Evolutionary conservation across 2,113 vertebrate genomes (phyloP).

Genomic region (Pedionomus torquatus): DNA sequence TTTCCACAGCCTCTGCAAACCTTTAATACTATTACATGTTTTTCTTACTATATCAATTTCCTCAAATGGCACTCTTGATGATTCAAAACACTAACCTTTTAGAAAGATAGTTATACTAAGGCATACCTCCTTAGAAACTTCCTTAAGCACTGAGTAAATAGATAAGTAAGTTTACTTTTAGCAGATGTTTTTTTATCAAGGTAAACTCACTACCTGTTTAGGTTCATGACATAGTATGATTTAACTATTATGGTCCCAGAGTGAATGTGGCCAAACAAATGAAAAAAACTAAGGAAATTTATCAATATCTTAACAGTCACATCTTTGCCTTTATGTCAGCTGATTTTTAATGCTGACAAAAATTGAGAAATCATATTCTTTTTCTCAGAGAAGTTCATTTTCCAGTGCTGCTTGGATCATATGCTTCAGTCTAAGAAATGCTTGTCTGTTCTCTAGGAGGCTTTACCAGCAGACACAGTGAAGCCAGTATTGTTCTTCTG

Average conservation of each 20-base stretch:
- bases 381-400: not conserved
- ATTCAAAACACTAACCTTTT: not conserved
- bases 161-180: not conserved
- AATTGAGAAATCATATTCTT: not conserved
- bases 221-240: not conserved
- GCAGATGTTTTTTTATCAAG: not conserved
- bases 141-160: not conserved
- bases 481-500: not conserved
- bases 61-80: not conserved
- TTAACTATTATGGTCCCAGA: not conserved
- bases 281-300: not conserved
- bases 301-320: not conserved
- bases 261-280: not conserved
- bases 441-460: not conserved
- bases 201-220: not conserved
- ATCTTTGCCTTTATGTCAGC: not conserved
- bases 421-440: not conserved
- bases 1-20: not conserved
- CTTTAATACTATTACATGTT: not conserved
- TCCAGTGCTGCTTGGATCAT: not conserved
- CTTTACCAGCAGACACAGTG: not conserved
- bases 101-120: not conserved
- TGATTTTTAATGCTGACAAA: not conserved
- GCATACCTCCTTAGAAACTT: not conserved
- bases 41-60: not conserved